phyloP scores from a whole-genome alignment of 1,140 invertebrate species.

The Zaprionus gabonicus region DNA sequence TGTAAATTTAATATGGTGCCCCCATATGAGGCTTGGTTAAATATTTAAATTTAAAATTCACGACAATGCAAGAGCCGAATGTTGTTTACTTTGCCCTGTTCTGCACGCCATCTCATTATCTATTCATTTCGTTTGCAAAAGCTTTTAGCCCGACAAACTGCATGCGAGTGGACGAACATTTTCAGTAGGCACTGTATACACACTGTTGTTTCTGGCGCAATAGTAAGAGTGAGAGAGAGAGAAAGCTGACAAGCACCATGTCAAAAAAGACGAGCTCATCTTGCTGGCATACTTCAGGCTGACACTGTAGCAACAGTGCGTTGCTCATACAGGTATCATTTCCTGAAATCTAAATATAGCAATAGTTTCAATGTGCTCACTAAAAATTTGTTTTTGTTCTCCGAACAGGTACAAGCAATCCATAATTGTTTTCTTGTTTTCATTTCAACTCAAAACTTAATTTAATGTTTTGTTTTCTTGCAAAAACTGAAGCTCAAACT shows the following conservation, averaged over 20 bases:
- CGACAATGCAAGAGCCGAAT: constrained; percentile 17
- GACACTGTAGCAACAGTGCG: neutral
- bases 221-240: neutral
- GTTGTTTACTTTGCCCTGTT: constrained; percentile 6
- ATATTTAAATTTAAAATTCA: constrained; percentile 27
- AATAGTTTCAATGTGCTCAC: neutral
- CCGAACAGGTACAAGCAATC: neutral
- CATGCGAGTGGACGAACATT: constrained; percentile 8
- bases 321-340: neutral
- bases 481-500: too few relatives aligned
- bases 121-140: constrained; percentile 26
- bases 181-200: constrained; percentile 2
- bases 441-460: constrained; percentile 6
- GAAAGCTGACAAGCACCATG: neutral
- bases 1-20: constrained; percentile 15
- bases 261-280: neutral
- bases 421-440: neutral
- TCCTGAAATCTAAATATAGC: neutral
- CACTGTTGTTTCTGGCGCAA: neutral
- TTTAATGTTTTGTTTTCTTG: neutral
- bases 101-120: constrained; percentile 13
- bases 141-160: constrained; percentile 10
- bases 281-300: neutral
- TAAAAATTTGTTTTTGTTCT: neutral
- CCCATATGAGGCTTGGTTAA: constrained; percentile 4